Evolutionary conservation across 2,888 invertebrate species (phyloP).

Genomic region (Nezara viridula): DNA sequence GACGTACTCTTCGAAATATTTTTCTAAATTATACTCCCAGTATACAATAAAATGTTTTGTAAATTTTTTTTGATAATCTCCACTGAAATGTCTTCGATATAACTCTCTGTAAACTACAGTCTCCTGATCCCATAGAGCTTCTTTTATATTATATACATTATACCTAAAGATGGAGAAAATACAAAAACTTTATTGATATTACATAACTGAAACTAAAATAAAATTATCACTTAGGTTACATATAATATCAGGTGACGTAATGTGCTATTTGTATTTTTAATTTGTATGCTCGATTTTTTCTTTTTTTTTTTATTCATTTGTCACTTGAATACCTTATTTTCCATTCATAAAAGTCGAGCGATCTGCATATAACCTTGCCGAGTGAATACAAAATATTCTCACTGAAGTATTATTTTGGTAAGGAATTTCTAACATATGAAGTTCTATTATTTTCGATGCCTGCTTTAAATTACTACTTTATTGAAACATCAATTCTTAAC

Average conservation of each 20-base stretch:
- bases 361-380: neutral
- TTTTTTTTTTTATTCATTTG: neutral
- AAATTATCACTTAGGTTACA: conserved; percentile 42
- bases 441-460: neutral
- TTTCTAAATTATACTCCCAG: neutral
- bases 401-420: neutral
- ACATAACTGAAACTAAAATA: conserved; percentile 37
- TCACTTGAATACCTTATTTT: neutral
- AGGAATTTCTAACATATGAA: neutral
- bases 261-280: neutral
- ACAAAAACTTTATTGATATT: conserved; percentile 41
- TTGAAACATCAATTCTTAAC: no score
- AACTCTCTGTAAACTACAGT: neutral
- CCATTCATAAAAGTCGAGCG: neutral
- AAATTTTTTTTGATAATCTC: neutral
- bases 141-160: neutral
- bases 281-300: neutral
- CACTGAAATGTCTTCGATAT: neutral
- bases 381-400: neutral
- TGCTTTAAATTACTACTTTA: no score
- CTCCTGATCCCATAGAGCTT: neutral
- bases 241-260: conserved; percentile 16
- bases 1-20: neutral
- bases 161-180: neutral
- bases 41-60: neutral